These are phyloP conservation scores for Maccullochella peelii DNA, from an alignment of 2,113 vertebrate species.

Conservation along the genomic window DNA sequence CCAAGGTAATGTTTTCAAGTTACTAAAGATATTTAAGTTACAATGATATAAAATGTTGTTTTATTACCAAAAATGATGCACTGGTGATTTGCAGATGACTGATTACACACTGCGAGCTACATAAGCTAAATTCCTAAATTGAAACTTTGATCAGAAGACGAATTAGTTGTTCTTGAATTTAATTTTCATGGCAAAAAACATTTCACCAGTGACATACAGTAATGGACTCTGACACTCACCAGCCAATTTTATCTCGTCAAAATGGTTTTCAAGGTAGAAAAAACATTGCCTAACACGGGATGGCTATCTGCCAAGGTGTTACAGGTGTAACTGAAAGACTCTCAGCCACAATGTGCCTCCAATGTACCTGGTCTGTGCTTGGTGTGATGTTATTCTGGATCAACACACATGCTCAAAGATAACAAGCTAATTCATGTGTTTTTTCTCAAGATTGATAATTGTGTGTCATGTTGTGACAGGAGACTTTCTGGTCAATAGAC, in stretches of 20 bases:
- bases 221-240: conserved; percentile 7
- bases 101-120: neutral
- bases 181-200: neutral
- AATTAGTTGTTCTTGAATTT: conserved; percentile 9
- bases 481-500: no score
- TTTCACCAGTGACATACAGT: neutral
- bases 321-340: conserved; percentile 1
- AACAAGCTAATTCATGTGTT: neutral
- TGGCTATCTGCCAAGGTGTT: conserved; percentile 15
- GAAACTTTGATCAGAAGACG: neutral
- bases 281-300: conserved; percentile 15
- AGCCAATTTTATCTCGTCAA: conserved; percentile 34
- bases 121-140: conserved; percentile 2
- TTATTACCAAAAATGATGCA: neutral
- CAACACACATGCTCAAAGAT: neutral
- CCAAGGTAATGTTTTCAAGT: neutral
- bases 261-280: conserved; percentile 30
- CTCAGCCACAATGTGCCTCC: neutral
- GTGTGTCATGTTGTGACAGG: no score
- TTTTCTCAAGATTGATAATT: no score
- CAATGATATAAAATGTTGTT: neutral
- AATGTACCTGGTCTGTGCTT: neutral
- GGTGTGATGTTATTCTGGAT: neutral
- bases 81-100: neutral
- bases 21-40: neutral